Base-by-base conservation (phyloP, 2,888 invertebrate genomes). In the Matsumyia berberina region DNA sequence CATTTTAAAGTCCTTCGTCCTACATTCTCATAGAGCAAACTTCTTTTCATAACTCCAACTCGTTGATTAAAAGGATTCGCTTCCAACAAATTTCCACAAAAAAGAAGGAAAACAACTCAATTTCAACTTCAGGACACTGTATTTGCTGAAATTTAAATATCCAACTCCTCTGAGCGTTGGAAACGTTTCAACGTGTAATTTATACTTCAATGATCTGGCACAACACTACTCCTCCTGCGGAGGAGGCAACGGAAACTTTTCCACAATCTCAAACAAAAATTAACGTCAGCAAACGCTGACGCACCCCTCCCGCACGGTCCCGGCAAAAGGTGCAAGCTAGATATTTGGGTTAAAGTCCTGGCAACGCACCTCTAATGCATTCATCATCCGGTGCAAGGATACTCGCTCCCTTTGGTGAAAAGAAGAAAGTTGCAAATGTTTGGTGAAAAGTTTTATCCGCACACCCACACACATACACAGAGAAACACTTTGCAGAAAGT, bases 331-430 rank as follows among this genome's bases (percentile, higher is more conserved):
- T 73, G 69, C 39, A 62, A 76, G 64, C 19, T 42, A 74, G 58
- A 58, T 24, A 69, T 85, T 83, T 73, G 55, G 67, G 64, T 74
- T 74, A 44, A 69, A 79, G 37, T 80, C 69, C 62, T 70, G 17
- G 62, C 69, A 85, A 85, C 83, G 79, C 73, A 79, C 80, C 69
- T 76, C 74, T 53, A 80, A 80, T 70, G 73, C 85, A 85, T 85
- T 85, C 85, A 85, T 85, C 80, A 80, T 74, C 73, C 79, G 62
- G 58, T 42, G 31, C 35, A 67, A 33, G 69, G 74, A 67, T 74
- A 74, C 12, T 58, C 17, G n/a, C 53, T 58, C 42, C 49, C 57
- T 15, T 67, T 37, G 29, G 37, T 55, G 39, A 66, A 31, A 58
- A 78, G 35, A 42, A 46, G 46, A 78, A 83, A 79, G 42, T 79